Conservation (phyloP, 2,888 invertebrate species). For the Troides helena region DNA sequence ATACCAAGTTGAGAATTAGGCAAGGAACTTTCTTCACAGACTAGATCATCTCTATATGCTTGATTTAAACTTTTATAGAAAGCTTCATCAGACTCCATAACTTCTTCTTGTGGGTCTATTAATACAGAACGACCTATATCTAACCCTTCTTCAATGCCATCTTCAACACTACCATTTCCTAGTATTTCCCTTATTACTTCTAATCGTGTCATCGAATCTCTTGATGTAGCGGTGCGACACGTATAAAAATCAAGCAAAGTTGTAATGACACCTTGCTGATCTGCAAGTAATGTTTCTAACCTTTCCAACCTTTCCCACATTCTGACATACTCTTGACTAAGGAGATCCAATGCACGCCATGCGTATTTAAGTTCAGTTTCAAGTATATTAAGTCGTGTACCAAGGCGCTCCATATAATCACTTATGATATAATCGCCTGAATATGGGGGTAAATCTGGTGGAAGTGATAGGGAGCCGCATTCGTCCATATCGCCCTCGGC, state of each 20-base stretch:
- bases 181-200: constrained; percentile 84
- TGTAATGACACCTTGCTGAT: constrained; percentile 94
- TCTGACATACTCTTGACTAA: constrained; percentile 94
- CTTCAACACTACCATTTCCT: constrained; percentile 83
- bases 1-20: constrained; percentile 88
- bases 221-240: constrained; percentile 69
- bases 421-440: constrained; percentile 89
- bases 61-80: constrained; percentile 93
- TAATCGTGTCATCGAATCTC: constrained; percentile 76
- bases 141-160: constrained; percentile 84
- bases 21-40: constrained; percentile 82
- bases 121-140: constrained; percentile 74
- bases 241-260: constrained; percentile 91
- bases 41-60: constrained; percentile 90
- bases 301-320: constrained; percentile 96
- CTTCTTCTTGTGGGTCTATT: constrained; percentile 68
- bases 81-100: constrained; percentile 89
- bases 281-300: constrained; percentile 90
- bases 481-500: constrained; percentile 78
- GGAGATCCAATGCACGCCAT: constrained; percentile 93
- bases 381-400: constrained; percentile 90
- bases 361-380: constrained; percentile 96
- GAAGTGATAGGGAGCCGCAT: constrained; percentile 77
- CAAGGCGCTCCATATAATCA: constrained; percentile 94
- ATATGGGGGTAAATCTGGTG: constrained; percentile 76